Base-by-base conservation (phyloP, 1,140 invertebrate species). In the Ylistrum balloti region DNA sequence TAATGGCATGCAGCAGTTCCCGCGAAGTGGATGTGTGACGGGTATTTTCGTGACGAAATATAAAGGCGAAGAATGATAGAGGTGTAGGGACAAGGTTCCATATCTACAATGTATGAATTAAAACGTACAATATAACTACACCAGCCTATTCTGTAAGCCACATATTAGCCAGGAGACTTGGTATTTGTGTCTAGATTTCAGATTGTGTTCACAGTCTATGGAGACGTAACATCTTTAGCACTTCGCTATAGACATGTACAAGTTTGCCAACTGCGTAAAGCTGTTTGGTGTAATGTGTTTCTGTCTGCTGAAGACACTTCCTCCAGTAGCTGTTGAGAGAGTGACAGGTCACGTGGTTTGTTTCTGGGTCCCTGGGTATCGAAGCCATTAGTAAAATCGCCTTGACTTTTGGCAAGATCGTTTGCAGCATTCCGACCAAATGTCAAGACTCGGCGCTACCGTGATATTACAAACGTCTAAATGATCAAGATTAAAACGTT, bases 381-480 rank as follows among this genome's bases (percentile, higher is more conserved):
- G 22, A 74, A 28, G n/a, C 56, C 56, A 74, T 74, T 74, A 74
- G n/a, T 28, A 11, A 74, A 7, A 74, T n/a, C 56, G 56, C n/a
- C 56, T 74, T 28, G 56, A 74, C 22, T 74, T 74, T 74, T 74
- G 56, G 56, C 56, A 74, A 22, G 56, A 28, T 17, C 5, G n/a
- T 17, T 74, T 74, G 22, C 56, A 22, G 28, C 56, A 28, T 74
- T 74, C n/a, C 56, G 56, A 74, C 56, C 56, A 28, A 74, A 74
- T 74, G 56, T 74, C 56, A 74, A 74, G 56, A 74, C 56, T 28
- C 56, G n/a, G 22, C 56, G n/a, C 56, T 74, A 74, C 56, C 56
- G 20, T 74, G 56, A 28, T 74, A 74, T 45, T 74, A 74, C 56
- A 74, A 74, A 74, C 56, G 56, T 74, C 56, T 74, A 74, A 74